Percentiles rank a stretch among this genome's conserved stretches.
Evolutionary conservation across 2,888 invertebrate genomes (phyloP).

Genomic region (Cantharis lateralis): DNA sequence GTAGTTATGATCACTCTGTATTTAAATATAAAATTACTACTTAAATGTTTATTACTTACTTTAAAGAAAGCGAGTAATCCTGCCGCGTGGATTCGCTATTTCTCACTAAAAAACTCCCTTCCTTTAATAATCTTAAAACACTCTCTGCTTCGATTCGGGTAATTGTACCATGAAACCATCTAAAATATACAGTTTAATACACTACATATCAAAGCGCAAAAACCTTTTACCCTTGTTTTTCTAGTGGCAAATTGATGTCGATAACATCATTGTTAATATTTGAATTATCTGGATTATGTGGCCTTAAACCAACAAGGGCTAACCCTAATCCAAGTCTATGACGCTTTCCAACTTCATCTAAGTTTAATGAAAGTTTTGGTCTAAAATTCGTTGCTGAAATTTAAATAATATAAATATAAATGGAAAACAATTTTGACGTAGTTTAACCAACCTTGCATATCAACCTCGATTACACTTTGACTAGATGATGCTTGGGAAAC

Average conservation of each 20-base stretch:
- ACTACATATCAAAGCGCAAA: not conserved
- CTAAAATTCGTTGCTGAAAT: conserved; percentile 55
- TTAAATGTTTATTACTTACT: conserved; percentile 69
- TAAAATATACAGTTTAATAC: conserved; percentile 45
- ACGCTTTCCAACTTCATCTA: conserved; percentile 62
- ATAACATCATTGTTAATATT: conserved; percentile 73
- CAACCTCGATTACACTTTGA: conserved; percentile 77
- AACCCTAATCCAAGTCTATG: conserved; percentile 56
- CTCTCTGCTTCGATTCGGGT: conserved; percentile 90
- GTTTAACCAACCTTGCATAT: conserved; percentile 63
- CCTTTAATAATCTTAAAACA: conserved; percentile 78
- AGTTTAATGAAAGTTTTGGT: conserved; percentile 76
- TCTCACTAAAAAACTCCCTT: conserved; percentile 93
- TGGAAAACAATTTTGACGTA: not conserved
- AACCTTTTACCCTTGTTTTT: conserved; percentile 77
- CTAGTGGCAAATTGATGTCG: conserved; percentile 80
- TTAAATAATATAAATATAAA: conserved; percentile 8
- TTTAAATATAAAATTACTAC: not conserved
- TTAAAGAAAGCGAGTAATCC: conserved; percentile 92
- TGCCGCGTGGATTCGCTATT: conserved; percentile 93
- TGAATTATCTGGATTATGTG: conserved; percentile 59
- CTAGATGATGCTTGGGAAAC: conserved; percentile 83
- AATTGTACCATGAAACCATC: conserved; percentile 96
- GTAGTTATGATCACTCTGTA: too few relatives aligned
- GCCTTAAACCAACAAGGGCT: conserved; percentile 49